Percentiles rank a stretch among this genome's conserved stretches.
These are phyloP conservation scores for Hydractinia echinata DNA, from an alignment of 30 jellyfish, hydroid and myxozoan genomes.

Conservation along the genomic window DNA sequence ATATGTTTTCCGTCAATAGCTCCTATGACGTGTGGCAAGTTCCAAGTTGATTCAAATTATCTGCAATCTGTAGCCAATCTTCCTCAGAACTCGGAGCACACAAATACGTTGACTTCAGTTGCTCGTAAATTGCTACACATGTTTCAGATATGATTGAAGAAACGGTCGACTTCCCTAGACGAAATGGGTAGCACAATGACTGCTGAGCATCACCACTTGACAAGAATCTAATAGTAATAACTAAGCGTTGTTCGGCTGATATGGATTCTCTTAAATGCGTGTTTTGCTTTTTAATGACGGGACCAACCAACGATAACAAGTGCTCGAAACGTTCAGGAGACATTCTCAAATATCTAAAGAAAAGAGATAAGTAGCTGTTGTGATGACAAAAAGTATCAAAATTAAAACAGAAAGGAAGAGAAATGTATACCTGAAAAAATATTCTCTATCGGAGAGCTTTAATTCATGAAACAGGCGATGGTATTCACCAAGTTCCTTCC, in stretches of 20 bases:
- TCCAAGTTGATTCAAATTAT: slow-evolving; percentile 35
- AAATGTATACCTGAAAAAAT: too few relatives aligned
- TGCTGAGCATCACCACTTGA: neutral
- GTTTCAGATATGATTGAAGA: slow-evolving; percentile 40
- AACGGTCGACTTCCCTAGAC: slow-evolving; percentile 37
- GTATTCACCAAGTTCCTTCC: too few relatives aligned
- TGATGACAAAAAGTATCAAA: too few relatives aligned
- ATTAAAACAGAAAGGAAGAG: too few relatives aligned
- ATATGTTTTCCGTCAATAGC: slow-evolving; percentile 27
- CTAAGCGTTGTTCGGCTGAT: slow-evolving; percentile 41
- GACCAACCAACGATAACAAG: slow-evolving; percentile 34
- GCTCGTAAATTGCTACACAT: slow-evolving; percentile 39
- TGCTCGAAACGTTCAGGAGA: slow-evolving; percentile 55
- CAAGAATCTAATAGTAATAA: slow-evolving; percentile 38
- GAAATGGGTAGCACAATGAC: slow-evolving; percentile 34
- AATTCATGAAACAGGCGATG: too few relatives aligned
- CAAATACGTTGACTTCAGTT: slow-evolving; percentile 6
- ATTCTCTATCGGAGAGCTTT: too few relatives aligned
- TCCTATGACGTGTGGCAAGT: slow-evolving; percentile 41
- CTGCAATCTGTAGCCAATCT: slow-evolving; percentile 48
- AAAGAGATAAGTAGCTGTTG: too few relatives aligned
- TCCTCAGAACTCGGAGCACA: slow-evolving; percentile 33
- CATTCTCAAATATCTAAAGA: too few relatives aligned
- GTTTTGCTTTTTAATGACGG: slow-evolving; percentile 23
- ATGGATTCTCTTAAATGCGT: neutral